Evolutionary conservation across 1,140 invertebrate genomes (phyloP).

Genomic region (Zaprionus lachaisei): DNA sequence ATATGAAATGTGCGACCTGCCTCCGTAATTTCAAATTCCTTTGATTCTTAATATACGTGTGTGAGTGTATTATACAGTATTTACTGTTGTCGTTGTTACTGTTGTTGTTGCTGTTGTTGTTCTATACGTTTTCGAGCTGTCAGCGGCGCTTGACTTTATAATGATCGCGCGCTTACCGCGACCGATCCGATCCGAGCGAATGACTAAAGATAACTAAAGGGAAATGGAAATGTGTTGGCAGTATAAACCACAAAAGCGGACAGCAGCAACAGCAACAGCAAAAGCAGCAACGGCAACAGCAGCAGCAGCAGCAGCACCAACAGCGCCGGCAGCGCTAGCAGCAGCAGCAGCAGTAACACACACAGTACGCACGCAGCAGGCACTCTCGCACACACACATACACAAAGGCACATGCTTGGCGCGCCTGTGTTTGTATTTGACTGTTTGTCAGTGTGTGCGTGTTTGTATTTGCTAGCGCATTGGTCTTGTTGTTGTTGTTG

Average conservation of each 20-base stretch:
- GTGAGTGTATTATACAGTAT: conserved; percentile 3
- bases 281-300: conserved; percentile 21
- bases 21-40: conserved; percentile 43
- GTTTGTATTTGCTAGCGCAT: conserved; percentile 40
- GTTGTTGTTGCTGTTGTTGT: conserved; percentile 28
- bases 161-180: conserved; percentile 61
- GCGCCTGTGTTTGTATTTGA: conserved; percentile 43
- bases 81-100: neutral
- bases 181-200: conserved; percentile 67
- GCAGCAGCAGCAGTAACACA: conserved; percentile 29
- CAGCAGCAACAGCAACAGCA: conserved; percentile 48
- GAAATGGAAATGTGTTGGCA: conserved; percentile 78
- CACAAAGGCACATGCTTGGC: neutral
- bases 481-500: conserved; percentile 36
- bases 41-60: conserved; percentile 27
- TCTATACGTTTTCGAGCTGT: conserved; percentile 22
- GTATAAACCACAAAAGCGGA: conserved; percentile 78
- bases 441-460: conserved; percentile 16
- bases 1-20: conserved; percentile 57
- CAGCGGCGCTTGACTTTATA: conserved; percentile 34
- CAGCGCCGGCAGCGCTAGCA: conserved; percentile 27
- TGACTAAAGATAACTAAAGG: conserved; percentile 77
- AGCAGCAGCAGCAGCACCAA: conserved; percentile 29
- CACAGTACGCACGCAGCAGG: conserved; percentile 39
- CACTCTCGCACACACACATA: conserved; percentile 19